Base-by-base conservation (phyloP, 2,888 invertebrate genomes). In the Odiellus spinosus region DNA sequence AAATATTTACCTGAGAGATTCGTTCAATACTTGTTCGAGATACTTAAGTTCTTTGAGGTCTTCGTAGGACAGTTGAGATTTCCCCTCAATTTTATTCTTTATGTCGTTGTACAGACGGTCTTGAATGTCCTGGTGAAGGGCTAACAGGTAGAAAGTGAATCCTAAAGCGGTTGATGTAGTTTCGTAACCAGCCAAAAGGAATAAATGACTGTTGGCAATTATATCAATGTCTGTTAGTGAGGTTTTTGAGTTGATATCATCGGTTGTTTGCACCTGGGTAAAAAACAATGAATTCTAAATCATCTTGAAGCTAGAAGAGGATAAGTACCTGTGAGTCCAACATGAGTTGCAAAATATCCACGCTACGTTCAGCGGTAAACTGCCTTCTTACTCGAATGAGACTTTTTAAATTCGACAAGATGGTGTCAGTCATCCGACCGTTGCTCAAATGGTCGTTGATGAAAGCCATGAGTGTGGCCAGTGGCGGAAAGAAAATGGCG, bases 121-220 rank as follows among this genome's bases (percentile, higher is more conserved):
- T 49, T 71, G 71, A 11, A 68, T 60, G 3, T 67, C 64, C 12
- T 59, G 66, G 55, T 71, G 61, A 46, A 59, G 60, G 18, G 68
- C 67, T 45, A 72, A 59, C 20, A 68, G 63, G 56, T 67, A 69
- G 42, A 66, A 59, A 10, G 66, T 61, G 55, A 66, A 72, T 4
- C 64, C 63, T 21, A 73, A 58, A 2, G 69, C 64, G 2, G 68
- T 67, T 34, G 70, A 67, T 0, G 71, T 71, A 1, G 73, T 73
- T 56, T 73, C 73, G 51, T 70, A 73, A 0, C 72, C 72, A 18
- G 69, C 71, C 43, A 72, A 56, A 33, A 71, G 59, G 34, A 18
- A 45, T 1, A 36, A 8, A 34, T 18, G n/a, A 17, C 17, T 6
- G 17, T 36, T 36, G 12, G 38, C 38, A 8, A 36, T 17, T 5